Conservation (phyloP, 1,140 invertebrate genomes). For the fruit fly (Drosophila melanogaster) region DNA sequence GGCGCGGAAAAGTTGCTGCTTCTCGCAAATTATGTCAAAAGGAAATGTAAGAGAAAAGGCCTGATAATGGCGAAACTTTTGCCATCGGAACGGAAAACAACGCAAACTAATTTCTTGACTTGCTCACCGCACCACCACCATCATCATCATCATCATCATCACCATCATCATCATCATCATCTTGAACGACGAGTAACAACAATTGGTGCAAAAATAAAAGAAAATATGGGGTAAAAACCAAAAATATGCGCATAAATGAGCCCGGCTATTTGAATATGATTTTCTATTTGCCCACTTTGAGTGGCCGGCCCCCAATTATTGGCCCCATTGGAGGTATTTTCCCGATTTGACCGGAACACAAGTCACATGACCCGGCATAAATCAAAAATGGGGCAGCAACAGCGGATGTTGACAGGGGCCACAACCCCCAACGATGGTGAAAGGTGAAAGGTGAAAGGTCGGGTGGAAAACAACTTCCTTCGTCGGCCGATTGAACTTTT, state of each 20-base stretch:
- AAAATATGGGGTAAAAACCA: slow-evolving; percentile 58
- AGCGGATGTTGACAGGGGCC: slow-evolving; percentile 17
- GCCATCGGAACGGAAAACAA: slow-evolving; percentile 55
- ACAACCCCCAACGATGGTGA: background rate
- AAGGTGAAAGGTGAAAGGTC: slow-evolving; percentile 2
- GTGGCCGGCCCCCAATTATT: slow-evolving; percentile 51
- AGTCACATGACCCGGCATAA: slow-evolving; percentile 65
- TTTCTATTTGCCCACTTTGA: slow-evolving; percentile 46
- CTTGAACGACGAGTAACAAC: slow-evolving; percentile 15
- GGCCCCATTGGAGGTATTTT: slow-evolving; percentile 16
- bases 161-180: slow-evolving; percentile 25
- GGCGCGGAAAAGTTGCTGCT: slow-evolving; percentile 1
- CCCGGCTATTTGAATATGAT: slow-evolving; percentile 57
- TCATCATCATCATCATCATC: slow-evolving; percentile 22
- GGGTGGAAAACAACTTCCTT: background rate
- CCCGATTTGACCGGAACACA: slow-evolving; percentile 43
- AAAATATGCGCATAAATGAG: slow-evolving; percentile 78
- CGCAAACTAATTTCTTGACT: slow-evolving; percentile 26
- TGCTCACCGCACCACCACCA: slow-evolving; percentile 20
- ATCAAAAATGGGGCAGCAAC: slow-evolving; percentile 40
- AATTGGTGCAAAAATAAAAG: slow-evolving; percentile 42
- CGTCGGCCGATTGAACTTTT: background rate
- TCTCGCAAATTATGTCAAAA: slow-evolving; percentile 14
- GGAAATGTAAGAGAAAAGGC: slow-evolving; percentile 9
- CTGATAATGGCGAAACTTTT: slow-evolving; percentile 63